Evolutionary conservation across 2,797 vertebrate species (phyloP).

Genomic region (Tapera naevia): DNA sequence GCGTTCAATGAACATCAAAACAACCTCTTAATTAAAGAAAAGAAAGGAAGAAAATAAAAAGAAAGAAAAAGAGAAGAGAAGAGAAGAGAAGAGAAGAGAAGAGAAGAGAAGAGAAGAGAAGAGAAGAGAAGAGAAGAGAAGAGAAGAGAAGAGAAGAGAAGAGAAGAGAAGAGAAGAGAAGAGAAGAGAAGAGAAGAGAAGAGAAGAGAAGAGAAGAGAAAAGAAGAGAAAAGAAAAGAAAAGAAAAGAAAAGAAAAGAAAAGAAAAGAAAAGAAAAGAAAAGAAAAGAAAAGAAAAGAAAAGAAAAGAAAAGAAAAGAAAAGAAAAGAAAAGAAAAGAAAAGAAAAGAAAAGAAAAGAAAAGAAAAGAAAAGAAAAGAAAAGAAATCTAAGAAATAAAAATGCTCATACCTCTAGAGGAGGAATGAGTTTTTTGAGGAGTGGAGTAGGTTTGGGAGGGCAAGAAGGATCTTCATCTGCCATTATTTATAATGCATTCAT

Average conservation of each 20-base stretch:
- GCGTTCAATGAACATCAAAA: slow-evolving; percentile 49
- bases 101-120: background rate
- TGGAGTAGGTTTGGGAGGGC: background rate
- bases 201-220: too few species aligned
- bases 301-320: background rate
- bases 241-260: background rate
- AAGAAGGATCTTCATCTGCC: background rate
- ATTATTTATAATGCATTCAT: background rate
- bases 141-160: too few species aligned
- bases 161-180: too few species aligned
- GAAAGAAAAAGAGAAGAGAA: background rate
- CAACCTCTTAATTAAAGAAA: slow-evolving; percentile 34
- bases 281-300: background rate
- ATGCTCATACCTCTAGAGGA: background rate
- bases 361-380: background rate
- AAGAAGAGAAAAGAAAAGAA: slow-evolving; percentile 24
- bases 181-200: too few species aligned
- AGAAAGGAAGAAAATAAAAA: background rate
- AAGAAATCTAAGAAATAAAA: background rate
- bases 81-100: background rate
- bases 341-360: background rate
- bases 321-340: background rate
- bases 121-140: background rate
- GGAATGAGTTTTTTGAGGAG: background rate
- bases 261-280: background rate